Evolutionary conservation across 2,113 vertebrate genomes (phyloP).

Genomic region (Notarius quadriscutis): DNA sequence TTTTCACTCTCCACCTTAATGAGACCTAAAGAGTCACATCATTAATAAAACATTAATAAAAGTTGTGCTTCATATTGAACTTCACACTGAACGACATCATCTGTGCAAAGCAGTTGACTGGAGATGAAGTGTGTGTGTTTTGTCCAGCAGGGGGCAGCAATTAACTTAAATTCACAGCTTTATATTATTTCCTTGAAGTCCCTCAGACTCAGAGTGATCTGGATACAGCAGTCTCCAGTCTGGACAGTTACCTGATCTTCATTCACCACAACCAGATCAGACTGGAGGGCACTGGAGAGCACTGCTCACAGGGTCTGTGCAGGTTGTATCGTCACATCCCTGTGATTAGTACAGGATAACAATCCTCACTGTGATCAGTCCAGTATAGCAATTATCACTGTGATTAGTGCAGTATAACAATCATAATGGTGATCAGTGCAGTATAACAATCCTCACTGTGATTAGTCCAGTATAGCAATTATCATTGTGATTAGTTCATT

Average conservation of each 20-base stretch:
- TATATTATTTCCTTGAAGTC: neutral
- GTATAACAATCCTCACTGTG: no score
- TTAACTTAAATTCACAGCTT: neutral
- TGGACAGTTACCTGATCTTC: neutral
- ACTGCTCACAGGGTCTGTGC: neutral
- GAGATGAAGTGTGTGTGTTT: neutral
- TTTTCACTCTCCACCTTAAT: neutral
- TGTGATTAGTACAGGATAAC: neutral
- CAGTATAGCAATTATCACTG: no score
- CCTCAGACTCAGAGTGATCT: neutral
- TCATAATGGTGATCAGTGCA: no score
- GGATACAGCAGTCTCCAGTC: neutral
- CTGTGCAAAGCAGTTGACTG: neutral
- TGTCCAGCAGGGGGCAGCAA: slow-evolving; percentile 17
- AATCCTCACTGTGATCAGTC: no score
- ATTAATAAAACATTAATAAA: neutral
- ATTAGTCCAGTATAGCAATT: no score
- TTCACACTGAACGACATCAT: neutral
- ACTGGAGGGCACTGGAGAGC: no score
- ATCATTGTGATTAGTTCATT: no score
- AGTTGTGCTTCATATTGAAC: neutral
- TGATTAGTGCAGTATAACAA: no score
- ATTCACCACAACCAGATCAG: neutral
- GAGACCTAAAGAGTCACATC: neutral
- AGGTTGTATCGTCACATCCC: neutral